Base-by-base conservation (phyloP, 1,140 invertebrate genomes). In the Tigriopus japonicus region DNA sequence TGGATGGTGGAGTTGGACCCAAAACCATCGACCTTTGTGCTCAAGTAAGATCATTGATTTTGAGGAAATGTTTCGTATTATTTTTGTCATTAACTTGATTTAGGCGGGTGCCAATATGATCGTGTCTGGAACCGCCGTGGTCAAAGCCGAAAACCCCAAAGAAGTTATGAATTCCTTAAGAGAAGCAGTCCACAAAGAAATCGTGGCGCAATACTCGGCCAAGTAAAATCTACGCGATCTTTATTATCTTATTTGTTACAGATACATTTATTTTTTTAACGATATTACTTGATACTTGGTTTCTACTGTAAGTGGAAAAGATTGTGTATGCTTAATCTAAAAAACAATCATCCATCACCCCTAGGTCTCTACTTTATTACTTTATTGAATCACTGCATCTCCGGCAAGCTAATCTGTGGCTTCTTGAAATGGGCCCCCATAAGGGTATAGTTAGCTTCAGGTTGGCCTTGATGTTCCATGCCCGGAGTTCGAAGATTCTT, bases 61-160 rank as follows among this genome's bases (percentile, higher is more conserved):
- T n/a, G n/a, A n/a, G n/a, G 40, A 52, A 12, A 41, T 43, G 19
- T 53, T 59, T 24, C 17, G 17, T 12, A 23, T 64, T 19, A n/a
- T n/a, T n/a, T n/a, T n/a, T n/a, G n/a, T n/a, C n/a, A n/a, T 62
- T 55, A 35, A 35, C 58, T 21, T 17, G 17, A 45, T 40, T 3
- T 49, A 94, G 84, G 88, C 90, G 69, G 93, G 95, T 61, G 95
- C 94, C 24, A 98, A 98, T 70, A 86, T 93, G 84, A 97, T 98
- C 66, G 94, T 98, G 0, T 92, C 91, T 40, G 95, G 95, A 15
- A 97, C 91, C 65, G 93, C 92, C 60, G 78, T 98, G 1, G 86
- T 89, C 53, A 79, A 81, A 58, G 81, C 89, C 63, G 65, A 75
- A 23, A 81, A 96, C 72, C 91, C 89, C 69, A 73, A 76, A 52